Percentiles rank a stretch among this genome's conserved stretches.
These are phyloP conservation scores for Polietes domitor DNA, from an alignment of 2,888 invertebrate genomes.

Conservation along the genomic window DNA sequence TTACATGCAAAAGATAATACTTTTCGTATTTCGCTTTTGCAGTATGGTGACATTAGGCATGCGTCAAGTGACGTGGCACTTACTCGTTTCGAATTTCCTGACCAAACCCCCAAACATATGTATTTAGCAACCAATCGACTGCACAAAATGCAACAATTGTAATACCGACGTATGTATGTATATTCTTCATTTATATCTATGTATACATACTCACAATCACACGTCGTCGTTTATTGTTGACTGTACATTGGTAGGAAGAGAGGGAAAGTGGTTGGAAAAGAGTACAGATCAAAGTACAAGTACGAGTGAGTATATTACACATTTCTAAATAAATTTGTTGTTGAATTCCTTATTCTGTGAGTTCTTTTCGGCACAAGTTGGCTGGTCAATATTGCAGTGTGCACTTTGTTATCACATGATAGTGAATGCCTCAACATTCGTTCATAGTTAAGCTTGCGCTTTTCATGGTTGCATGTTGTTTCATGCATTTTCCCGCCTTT, in stretches of 20 bases:
- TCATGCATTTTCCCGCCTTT: constrained; percentile 11
- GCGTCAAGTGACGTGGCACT: constrained; percentile 53
- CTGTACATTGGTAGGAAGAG: neutral
- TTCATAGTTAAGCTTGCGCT: neutral
- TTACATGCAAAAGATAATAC: constrained; percentile 4
- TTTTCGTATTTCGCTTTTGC: neutral
- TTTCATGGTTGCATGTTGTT: neutral
- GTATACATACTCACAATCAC: too few species aligned
- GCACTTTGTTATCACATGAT: neutral
- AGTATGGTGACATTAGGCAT: constrained; percentile 44
- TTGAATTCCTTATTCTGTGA: neutral
- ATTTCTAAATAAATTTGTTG: neutral
- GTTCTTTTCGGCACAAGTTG: too few species aligned
- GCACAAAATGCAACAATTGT: constrained; percentile 37
- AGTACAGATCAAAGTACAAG: constrained; percentile 4
- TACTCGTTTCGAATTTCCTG: constrained; percentile 22
- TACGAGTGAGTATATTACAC: neutral
- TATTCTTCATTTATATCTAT: too few species aligned
- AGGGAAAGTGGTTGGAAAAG: neutral
- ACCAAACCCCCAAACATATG: constrained; percentile 5
- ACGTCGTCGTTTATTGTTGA: too few species aligned
- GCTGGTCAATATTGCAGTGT: neutral
- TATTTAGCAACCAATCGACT: neutral
- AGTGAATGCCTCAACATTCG: neutral
- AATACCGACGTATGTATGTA: neutral